Base-by-base conservation (phyloP, 2,888 invertebrate genomes). In the Idaea biselata region DNA sequence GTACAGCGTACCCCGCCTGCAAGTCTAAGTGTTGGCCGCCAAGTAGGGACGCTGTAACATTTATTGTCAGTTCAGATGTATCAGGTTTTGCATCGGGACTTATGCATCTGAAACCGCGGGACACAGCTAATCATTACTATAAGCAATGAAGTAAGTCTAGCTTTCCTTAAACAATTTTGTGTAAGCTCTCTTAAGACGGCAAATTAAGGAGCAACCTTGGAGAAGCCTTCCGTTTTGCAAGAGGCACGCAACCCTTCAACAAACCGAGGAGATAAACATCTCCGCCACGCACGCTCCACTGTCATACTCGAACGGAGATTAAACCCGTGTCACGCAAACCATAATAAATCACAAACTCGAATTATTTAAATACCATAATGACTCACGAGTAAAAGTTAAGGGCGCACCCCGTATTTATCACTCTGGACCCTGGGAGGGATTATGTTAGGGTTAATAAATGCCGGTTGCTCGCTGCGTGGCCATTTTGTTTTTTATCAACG, bases 281-380 rank as follows among this genome's bases (percentile, higher is more conserved):
- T 69, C 64, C 62, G 68, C 68, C 68, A 68, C 73, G 73, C 74
- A 73, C 74, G 73, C 72, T 68, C 11, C 6, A 73, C 73, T 75
- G 78, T 77, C 78, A 77, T 71, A 69, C 71, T 69, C 69, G 68
- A 67, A 74, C 76, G 64, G 70, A 81, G 82, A 84, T 84, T 83
- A 84, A 78, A 82, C 83, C 84, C 82, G 72, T 78, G 82, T 88
- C 85, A 86, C 74, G 80, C 77, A 67, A 75, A 81, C 78, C 85
- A 87, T 86, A 86, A 86, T 89, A 89, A 89, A 89, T 89, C 89
- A 89, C 76, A 85, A 80, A 72, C 82, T 82, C 86, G 88, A 91
- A 90, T 90, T 93, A 93, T 93, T 93, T 91, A 90, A 92, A 91
- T 88, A 83, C 88, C 87, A 88, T 93, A 93, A 93, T 93, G 91